phyloP scores from a whole-genome alignment of 2,888 invertebrate species.

The Oegoconia quadripuncta region DNA sequence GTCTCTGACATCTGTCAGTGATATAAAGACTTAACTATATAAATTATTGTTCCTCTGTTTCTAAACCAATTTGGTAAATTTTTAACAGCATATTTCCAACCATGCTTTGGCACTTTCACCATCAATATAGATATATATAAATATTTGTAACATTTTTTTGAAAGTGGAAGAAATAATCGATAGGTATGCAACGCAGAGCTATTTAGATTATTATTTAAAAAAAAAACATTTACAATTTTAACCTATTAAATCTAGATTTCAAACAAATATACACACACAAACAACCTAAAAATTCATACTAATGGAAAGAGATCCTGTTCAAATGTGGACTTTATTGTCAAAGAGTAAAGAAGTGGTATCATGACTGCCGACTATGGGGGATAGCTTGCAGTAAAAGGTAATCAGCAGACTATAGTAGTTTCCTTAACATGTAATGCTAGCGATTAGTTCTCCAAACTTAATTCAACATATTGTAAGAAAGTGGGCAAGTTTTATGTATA shows the following conservation, averaged over 20 bases:
- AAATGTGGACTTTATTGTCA: conserved; percentile 18
- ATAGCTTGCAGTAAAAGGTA: no score
- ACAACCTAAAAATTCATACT: conserved; percentile 34
- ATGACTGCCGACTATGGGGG: no score
- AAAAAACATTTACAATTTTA: conserved; percentile 69
- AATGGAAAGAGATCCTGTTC: conserved; percentile 53
- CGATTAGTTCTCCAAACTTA: no score
- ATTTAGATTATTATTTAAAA: conserved; percentile 33
- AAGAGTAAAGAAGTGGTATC: not conserved
- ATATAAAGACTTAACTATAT: conserved; percentile 4
- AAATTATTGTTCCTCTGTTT: conserved; percentile 6
- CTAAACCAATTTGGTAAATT: conserved; percentile 16
- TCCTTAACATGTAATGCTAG: no score
- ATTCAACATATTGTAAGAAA: no score
- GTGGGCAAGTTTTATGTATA: no score
- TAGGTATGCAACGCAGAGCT: conserved; percentile 23
- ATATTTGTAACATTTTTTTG: conserved; percentile 25
- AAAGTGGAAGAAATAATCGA: conserved; percentile 18
- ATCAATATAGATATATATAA: conserved; percentile 37
- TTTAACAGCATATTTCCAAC: conserved; percentile 27
- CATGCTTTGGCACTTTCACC: conserved; percentile 66
- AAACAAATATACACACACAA: conserved; percentile 75
- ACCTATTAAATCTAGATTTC: conserved; percentile 59
- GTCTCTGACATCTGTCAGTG: no score
- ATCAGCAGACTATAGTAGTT: no score